A percentile compares a stretch with the other conserved stretches of the same genome.
Conservation (phyloP, 2,888 invertebrate genomes). For the Noctua pronuba region DNA sequence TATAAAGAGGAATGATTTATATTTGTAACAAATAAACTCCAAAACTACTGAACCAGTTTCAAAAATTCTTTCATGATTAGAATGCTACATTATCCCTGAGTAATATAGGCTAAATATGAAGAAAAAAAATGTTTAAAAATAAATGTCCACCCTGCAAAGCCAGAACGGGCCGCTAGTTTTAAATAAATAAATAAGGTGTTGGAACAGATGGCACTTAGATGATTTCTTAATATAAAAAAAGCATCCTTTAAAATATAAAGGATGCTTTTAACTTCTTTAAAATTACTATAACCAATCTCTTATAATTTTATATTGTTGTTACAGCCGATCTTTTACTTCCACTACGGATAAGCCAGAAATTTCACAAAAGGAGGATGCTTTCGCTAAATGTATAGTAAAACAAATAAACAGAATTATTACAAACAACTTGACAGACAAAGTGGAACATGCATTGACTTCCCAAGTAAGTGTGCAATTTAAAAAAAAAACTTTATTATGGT, state of each 20-base stretch:
- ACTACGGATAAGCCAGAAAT: slow-evolving; percentile 71
- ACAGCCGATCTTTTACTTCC: slow-evolving; percentile 71
- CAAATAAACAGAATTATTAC: slow-evolving; percentile 93
- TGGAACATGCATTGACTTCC: slow-evolving; percentile 91
- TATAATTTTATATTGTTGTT: slow-evolving; percentile 34
- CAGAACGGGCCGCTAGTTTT: too few species aligned
- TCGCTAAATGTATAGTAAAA: slow-evolving; percentile 89
- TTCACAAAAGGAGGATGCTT: slow-evolving; percentile 83
- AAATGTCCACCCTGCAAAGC: too few species aligned
- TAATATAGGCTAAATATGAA: too few species aligned
- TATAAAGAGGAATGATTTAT: too few species aligned
- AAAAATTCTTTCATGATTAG: too few species aligned
- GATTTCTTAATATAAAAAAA: background rate
- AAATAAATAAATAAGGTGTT: too few species aligned
- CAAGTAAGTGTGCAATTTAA: slow-evolving; percentile 85
- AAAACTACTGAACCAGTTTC: too few species aligned
- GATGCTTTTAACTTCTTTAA: background rate
- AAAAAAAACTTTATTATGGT: too few species aligned
- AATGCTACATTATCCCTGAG: too few species aligned
- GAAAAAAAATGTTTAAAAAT: too few species aligned
- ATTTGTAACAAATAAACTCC: too few species aligned
- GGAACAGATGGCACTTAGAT: background rate
- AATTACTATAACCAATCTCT: background rate
- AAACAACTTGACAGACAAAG: slow-evolving; percentile 90
- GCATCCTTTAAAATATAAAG: too few species aligned